Base-by-base conservation (phyloP, 92 coral and sea anemone species). In the Siderastrea siderea region DNA sequence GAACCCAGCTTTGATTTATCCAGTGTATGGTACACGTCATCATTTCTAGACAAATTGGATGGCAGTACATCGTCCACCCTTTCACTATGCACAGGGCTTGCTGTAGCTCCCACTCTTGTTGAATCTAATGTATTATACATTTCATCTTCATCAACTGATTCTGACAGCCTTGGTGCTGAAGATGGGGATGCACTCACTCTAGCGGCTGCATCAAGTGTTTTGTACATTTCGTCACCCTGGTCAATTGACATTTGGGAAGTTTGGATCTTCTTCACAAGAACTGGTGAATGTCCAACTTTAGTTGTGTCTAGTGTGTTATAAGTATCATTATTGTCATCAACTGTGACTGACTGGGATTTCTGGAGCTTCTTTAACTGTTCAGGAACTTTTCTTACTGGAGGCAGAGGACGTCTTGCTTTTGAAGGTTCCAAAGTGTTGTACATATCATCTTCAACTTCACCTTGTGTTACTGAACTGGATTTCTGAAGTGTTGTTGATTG, bases 261-360 rank as follows among this genome's bases (percentile, higher is more conserved):
- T 58, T 65, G 71, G 46, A 14, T 43, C 47, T 44, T 52, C 65
- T 63, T 67, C 8, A n/a, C 16, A 19, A 61, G 16, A 46, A 71
- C 69, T 45, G 69, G 78, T 9, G 86, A 46, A 6, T 78, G 60
- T 43, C 78, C 6, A 15, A 68, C 77, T 13, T 46, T 67, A 7
- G n/a, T 68, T 3, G 19, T 38, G 68, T 66, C 86, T 16, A 93
- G 85, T 15, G 87, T 80, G 57, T 90, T 84, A 48, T 93, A 93
- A 43, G 77, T 71, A 58, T 93, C 68, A 50, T 7, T 59, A 6
- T 70, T 63, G 63, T 63, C 84, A 67, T 55, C 55, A 53, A 68
- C 59, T 16, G 19, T 19, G 19, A 47, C 44, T 70, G n/a, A 55
- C 48, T 75, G 80, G 12, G 67, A 68, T 71, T 80, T 63, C 70